Evolutionary conservation across 2,113 vertebrate species (phyloP).

Genomic region (Platycercus adscitus): DNA sequence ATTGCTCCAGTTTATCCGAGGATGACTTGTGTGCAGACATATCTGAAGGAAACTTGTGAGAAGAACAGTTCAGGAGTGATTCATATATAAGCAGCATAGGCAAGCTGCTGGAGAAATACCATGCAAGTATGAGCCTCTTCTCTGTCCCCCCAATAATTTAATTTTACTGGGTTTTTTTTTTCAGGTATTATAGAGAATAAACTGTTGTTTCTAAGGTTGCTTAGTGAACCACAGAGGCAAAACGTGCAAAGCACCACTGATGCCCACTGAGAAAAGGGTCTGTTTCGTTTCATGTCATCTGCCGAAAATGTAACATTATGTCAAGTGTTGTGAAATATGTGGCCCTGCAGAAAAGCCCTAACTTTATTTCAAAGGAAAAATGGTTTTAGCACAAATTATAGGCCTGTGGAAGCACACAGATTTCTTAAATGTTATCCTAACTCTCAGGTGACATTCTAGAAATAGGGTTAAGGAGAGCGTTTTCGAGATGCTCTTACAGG

Average conservation of each 20-base stretch:
- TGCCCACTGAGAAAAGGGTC: background rate
- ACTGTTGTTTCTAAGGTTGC: background rate
- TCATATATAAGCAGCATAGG: background rate
- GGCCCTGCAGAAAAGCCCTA: background rate
- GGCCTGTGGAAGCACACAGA: background rate
- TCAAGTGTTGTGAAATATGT: no score
- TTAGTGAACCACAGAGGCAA: background rate
- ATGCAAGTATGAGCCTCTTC: background rate
- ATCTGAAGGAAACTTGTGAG: background rate
- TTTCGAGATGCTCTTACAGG: background rate
- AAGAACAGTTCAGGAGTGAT: background rate
- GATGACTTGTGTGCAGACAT: accelerated
- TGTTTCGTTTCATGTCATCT: background rate
- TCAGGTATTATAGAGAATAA: background rate
- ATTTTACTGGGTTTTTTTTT: background rate
- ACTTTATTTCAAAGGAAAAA: background rate
- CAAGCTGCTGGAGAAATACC: background rate
- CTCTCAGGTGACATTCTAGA: background rate
- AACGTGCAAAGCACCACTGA: background rate
- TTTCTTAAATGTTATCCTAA: background rate
- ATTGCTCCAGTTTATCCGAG: accelerated
- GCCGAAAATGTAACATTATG: background rate
- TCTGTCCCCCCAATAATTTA: background rate
- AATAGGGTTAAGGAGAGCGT: background rate
- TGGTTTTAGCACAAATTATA: background rate